These are phyloP conservation scores for Temnothorax unifasciatus DNA, from an alignment of 2,888 invertebrate species.

Conservation along the genomic window DNA sequence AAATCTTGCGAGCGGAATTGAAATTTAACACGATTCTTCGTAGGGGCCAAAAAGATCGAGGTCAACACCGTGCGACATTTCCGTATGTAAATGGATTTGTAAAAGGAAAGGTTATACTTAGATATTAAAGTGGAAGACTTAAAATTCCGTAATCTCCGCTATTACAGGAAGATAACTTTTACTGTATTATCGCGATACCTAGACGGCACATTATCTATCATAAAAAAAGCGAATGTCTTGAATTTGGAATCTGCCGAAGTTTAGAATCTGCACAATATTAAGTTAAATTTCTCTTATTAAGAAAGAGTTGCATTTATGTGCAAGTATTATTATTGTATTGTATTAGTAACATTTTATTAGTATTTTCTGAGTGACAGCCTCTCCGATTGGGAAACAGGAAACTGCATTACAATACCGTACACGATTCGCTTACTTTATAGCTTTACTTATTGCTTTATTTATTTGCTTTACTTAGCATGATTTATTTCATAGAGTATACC, in stretches of 20 bases:
- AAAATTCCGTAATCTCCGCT: slow-evolving; percentile 8
- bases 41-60: not conserved
- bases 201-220: not conserved
- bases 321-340: not conserved
- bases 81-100: not conserved
- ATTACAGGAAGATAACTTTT: slow-evolving; percentile 6
- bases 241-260: not conserved
- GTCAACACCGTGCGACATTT: slow-evolving; percentile 6
- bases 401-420: slow-evolving; percentile 19
- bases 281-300: slow-evolving; percentile 14
- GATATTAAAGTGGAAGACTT: not conserved
- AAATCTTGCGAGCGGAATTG: not conserved
- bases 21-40: slow-evolving; percentile 18
- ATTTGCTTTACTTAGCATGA: slow-evolving; percentile 20
- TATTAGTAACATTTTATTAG: slow-evolving; percentile 5
- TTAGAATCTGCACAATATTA: not conserved
- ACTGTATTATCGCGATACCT: not conserved
- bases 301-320: not conserved
- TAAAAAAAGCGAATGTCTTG: not conserved
- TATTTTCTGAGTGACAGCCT: slow-evolving; percentile 11
- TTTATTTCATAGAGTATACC: slow-evolving; percentile 31
- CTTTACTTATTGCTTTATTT: slow-evolving; percentile 44
- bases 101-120: slow-evolving; percentile 11
- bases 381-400: not conserved
- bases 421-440: slow-evolving; percentile 25